Evolutionary conservation across 2,888 invertebrate species (phyloP), one percentile per base, ranked within the genome.

Genomic region (Andrena camellia): DNA sequence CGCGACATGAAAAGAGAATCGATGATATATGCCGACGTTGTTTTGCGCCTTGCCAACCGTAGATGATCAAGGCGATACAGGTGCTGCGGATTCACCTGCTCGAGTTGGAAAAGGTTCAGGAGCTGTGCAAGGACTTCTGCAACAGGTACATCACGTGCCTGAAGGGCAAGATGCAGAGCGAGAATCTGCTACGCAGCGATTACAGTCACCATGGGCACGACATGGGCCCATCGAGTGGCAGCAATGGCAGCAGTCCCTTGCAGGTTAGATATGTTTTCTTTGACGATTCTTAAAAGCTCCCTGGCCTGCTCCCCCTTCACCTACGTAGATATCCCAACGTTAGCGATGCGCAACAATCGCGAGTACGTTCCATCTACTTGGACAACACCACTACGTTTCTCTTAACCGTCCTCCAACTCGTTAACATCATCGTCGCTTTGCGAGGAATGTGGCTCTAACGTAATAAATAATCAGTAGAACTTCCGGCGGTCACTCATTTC

Each of bases 51-150:
- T 92, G 23, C 81, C 79, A 66, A 78, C 64, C 76, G 85, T 94
- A 97, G 97, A 97, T 97, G 97, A 96, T 97, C 86, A 97, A 97
- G 95, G 97, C 97, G 71, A 97, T 98, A 91, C 98, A 98, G 95
- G 98, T 99, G 84, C 95, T 99, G 85, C 95, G 98, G 91, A 99
- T 99, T 94, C 98, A 99, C 94, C 95, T 99, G 67, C 94, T 99
- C 88, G 99, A 99, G 94, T 94, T 99, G 93, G 98, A 98, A 94
- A 99, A 99, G 94, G 98, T 99, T 20, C 98, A 98, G 94, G 98
- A 99, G 94, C 93, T 99, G 90, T 99, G 98, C 94, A 97, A 98
- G 90, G 98, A 99, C 95, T 99, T 99, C 95, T 98, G 98, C 95
- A 97, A 97, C 86, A 96, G 98, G 71, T 99, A 99, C 95, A 98